Percentiles rank a stretch among this genome's conserved stretches.
These are phyloP conservation scores for Steromphala cineraria DNA, from an alignment of 2,888 invertebrate genomes.

Conservation along the genomic window DNA sequence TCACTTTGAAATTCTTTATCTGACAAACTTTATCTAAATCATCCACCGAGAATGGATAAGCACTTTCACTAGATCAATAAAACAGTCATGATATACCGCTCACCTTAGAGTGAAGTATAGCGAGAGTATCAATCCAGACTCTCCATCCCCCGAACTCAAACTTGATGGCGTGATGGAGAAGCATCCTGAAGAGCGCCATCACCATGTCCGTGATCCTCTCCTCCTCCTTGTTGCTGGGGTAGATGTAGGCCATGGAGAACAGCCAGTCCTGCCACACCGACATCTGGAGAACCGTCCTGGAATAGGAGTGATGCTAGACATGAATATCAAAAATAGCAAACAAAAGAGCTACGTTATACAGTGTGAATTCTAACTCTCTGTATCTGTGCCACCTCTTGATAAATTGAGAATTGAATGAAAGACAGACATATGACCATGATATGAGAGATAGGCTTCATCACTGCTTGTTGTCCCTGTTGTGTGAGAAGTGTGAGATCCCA, in stretches of 20 bases:
- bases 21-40: too few species aligned
- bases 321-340: too few species aligned
- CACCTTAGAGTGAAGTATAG: conserved; percentile 99
- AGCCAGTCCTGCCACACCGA: conserved; percentile 99
- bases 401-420: too few species aligned
- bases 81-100: conserved; percentile 24
- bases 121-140: conserved; percentile 99
- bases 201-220: conserved; percentile 99
- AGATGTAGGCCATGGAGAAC: conserved; percentile 95
- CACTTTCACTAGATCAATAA: too few species aligned
- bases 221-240: conserved; percentile 95
- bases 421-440: neutral
- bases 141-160: conserved; percentile 99
- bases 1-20: too few species aligned
- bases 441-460: conserved; percentile 35
- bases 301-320: conserved; percentile 1
- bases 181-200: conserved; percentile 96
- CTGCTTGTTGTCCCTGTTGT: conserved; percentile 96
- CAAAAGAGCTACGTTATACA: too few species aligned
- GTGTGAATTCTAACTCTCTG: too few species aligned
- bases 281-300: conserved; percentile 95
- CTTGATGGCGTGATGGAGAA: conserved; percentile 98
- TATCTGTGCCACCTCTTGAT: too few species aligned
- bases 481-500: conserved; percentile 99
- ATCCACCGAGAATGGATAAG: too few species aligned